A percentile compares a stretch with the other conserved stretches of the same genome.
These are phyloP conservation scores for Drosophila mojavensis DNA, from an alignment of 1,140 invertebrate genomes.

Conservation along the genomic window DNA sequence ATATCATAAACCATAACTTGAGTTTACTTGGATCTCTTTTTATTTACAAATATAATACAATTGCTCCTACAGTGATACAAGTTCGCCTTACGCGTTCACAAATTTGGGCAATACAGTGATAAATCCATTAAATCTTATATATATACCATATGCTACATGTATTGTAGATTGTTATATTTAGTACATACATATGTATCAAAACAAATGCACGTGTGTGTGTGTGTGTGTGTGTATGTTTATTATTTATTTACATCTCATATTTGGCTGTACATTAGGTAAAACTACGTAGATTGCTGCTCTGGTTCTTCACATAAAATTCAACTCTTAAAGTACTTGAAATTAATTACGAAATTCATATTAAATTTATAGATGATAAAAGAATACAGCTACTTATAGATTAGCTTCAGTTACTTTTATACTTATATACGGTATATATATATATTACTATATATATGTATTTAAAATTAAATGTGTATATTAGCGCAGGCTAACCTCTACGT, in stretches of 20 bases:
- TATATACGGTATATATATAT: constrained; percentile 19
- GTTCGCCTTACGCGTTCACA: not conserved
- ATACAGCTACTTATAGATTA: constrained; percentile 11
- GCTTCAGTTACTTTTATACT: constrained; percentile 28
- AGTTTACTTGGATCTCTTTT: not conserved
- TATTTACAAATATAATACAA: constrained; percentile 5
- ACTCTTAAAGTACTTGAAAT: constrained; percentile 12
- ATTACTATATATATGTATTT: constrained; percentile 30
- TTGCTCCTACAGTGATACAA: too few species aligned
- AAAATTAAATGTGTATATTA: constrained; percentile 27
- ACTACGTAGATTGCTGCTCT: constrained; percentile 34
- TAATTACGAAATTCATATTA: constrained; percentile 12
- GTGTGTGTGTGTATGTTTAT: too few species aligned
- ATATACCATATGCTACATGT: too few species aligned
- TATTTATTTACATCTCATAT: constrained; percentile 43
- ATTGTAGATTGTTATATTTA: not conserved
- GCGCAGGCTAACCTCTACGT: constrained; percentile 27
- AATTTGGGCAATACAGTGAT: not conserved
- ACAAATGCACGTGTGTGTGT: constrained; percentile 36
- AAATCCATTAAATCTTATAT: too few species aligned
- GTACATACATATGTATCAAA: constrained; percentile 44
- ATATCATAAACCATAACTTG: too few species aligned
- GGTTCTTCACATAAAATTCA: constrained; percentile 16
- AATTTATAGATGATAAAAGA: constrained; percentile 6
- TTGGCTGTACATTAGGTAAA: constrained; percentile 45